Evolutionary conservation across 2,888 invertebrate genomes (phyloP).

Genomic region (Macropis europaea): DNA sequence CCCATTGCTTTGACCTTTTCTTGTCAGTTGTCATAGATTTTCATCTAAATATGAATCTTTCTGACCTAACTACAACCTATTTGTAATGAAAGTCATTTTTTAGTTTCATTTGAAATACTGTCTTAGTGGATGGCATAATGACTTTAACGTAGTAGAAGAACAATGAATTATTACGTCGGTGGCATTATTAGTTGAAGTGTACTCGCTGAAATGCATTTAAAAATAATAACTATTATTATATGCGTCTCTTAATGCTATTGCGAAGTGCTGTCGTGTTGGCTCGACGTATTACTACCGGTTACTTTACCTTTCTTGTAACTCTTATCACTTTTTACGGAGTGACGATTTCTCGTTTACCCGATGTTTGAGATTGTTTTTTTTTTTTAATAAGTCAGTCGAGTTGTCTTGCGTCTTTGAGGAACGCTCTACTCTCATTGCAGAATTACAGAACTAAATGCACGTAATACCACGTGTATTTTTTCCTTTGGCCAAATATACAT

Average conservation of each 20-base stretch:
- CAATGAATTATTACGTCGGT: constrained; percentile 33
- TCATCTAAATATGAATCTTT: constrained; percentile 58
- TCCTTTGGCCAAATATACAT: constrained; percentile 31
- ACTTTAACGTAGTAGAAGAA: constrained; percentile 44
- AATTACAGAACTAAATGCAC: constrained; percentile 54
- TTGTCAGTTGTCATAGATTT: constrained; percentile 54
- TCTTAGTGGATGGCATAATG: constrained; percentile 66
- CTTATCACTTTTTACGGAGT: constrained; percentile 27
- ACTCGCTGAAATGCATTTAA: constrained; percentile 51
- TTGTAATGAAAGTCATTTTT: constrained; percentile 58
- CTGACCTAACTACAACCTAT: constrained; percentile 56
- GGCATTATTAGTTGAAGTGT: constrained; percentile 38
- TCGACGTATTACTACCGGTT: constrained; percentile 68
- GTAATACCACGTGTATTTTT: constrained; percentile 28
- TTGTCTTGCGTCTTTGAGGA: constrained; percentile 42
- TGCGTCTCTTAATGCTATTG: constrained; percentile 58
- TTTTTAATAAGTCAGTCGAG: constrained; percentile 44
- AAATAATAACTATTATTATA: constrained; percentile 60
- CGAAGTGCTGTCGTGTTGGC: constrained; percentile 60
- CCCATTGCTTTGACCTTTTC: too few relatives aligned
- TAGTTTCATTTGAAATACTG: constrained; percentile 50
- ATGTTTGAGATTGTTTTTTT: constrained; percentile 23
- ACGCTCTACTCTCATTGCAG: constrained; percentile 42
- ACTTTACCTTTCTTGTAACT: constrained; percentile 46
- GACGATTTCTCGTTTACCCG: constrained; percentile 10